Base-by-base conservation (phyloP, 2,797 vertebrate species). In the Zenarchopterus dispar region DNA sequence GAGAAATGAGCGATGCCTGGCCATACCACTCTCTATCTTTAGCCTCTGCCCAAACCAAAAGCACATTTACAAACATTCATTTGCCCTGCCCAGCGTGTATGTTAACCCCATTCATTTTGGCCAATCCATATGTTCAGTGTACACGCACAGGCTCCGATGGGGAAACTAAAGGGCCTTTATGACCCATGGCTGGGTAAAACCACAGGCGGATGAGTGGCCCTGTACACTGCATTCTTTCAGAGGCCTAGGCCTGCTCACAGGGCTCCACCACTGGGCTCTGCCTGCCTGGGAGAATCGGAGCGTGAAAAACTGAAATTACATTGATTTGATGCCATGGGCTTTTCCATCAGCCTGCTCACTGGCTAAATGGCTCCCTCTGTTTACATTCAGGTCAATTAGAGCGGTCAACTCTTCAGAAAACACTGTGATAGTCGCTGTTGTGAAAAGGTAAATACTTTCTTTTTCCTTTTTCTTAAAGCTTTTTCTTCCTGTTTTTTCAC, bases 371-470 rank as follows among this genome's bases (percentile, higher is more conserved):
- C 84, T 87, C 77, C 66, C 68, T 91, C 72, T 88, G 87, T 92
- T 91, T 93, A 82, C 82, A 81, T 91, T 52, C 83, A 98, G 97
- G 94, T 97, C 97, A 86, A 96, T 99, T 87, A 94, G 96, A 94
- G 94, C 94, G 82, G 93, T 90, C 31, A 94, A 94, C 91, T 92
- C 93, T 76, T 96, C 97, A 88, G 96, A 98, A 95, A 96, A 98
- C 84, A 95, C 97, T 90, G 96, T 98, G 90, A 97, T 99, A 85
- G 92, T 99, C 88, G 97, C 95, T 75, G 97, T 99, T 79, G 96
- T 98, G 84, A 94, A 95, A 92, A 97, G 95, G 97, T 99, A 95
- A 5, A 86, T 81, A 52, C 59, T 23, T n/a, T 3, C 5, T 41
- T 50, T 51, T 60, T 55, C 17, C 28, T n/a, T 48, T 39, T 61